Percentiles rank a stretch among this genome's conserved stretches.
phyloP scores from a whole-genome alignment of 2,113 vertebrate species.

The Probosciger aterrimus region DNA sequence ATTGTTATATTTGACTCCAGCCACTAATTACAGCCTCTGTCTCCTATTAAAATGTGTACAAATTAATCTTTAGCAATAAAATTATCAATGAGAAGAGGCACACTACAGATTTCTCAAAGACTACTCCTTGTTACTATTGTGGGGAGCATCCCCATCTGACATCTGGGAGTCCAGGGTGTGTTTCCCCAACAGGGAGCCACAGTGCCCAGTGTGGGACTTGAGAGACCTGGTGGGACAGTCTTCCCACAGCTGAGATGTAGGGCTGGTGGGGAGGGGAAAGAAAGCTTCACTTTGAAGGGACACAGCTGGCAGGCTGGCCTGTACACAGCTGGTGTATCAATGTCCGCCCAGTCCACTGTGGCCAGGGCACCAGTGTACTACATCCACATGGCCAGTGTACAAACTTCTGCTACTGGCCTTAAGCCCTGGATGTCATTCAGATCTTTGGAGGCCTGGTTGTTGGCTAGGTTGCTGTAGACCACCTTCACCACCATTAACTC shows the following conservation, averaged over 20 bases:
- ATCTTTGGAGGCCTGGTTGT: background rate
- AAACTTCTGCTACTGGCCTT: background rate
- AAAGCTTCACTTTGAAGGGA: background rate
- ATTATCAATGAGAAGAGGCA: background rate
- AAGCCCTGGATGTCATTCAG: background rate
- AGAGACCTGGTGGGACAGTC: background rate
- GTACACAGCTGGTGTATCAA: background rate
- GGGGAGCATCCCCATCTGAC: background rate
- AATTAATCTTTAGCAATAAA: background rate
- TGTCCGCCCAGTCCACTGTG: background rate
- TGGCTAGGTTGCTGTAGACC: background rate
- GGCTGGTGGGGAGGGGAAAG: background rate
- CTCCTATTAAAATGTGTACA: background rate
- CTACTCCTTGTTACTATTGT: background rate
- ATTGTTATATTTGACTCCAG: background rate
- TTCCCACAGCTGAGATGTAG: background rate
- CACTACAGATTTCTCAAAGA: background rate
- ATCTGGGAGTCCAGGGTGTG: rapidly evolving
- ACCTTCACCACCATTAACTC: background rate
- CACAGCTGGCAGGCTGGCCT: background rate
- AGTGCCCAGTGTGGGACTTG: rapidly evolving
- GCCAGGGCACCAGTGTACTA: background rate
- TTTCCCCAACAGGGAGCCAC: background rate
- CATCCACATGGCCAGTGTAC: background rate
- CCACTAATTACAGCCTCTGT: background rate